Conservation (phyloP, 2,113 vertebrate species). For the Pluvianellus socialis region DNA sequence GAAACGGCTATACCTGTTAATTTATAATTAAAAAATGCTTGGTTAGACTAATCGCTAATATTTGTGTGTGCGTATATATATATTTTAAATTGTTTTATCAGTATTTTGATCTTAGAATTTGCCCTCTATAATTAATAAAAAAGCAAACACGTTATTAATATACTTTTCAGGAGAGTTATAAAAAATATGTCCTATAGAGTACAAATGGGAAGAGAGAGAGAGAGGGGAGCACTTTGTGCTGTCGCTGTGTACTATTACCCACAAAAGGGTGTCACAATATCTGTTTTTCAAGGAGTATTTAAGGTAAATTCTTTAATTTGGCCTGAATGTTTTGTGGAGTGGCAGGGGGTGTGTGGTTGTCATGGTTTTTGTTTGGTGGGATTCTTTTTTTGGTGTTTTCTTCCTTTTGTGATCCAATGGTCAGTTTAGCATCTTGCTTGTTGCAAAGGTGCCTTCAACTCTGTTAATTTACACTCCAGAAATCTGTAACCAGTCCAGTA, state of each 20-base stretch:
- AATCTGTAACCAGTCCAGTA: not conserved
- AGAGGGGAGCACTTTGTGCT: not conserved
- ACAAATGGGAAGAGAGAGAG: not conserved
- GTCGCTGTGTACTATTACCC: not conserved
- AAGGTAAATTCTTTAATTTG: not conserved
- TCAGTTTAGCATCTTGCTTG: not conserved
- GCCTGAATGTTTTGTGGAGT: not conserved
- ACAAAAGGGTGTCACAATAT: not conserved
- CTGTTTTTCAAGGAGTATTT: not conserved
- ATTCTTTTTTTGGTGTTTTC: not conserved
- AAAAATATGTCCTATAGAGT: not conserved
- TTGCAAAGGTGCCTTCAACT: not conserved
- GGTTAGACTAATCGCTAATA: not conserved
- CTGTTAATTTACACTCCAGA: not conserved
- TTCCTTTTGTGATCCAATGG: accelerated
- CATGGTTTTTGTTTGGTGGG: not conserved
- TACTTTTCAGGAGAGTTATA: not conserved
- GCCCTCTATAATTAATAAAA: not conserved
- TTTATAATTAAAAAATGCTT: not conserved
- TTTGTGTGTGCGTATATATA: not conserved
- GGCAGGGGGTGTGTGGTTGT: accelerated
- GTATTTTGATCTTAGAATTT: not conserved
- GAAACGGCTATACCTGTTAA: not conserved
- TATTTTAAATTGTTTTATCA: not conserved
- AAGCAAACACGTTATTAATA: not conserved